Evolutionary conservation across 2,888 invertebrate species (phyloP), one percentile per base, ranked within the genome.

Genomic region (Rhogogaster chlorosoma): DNA sequence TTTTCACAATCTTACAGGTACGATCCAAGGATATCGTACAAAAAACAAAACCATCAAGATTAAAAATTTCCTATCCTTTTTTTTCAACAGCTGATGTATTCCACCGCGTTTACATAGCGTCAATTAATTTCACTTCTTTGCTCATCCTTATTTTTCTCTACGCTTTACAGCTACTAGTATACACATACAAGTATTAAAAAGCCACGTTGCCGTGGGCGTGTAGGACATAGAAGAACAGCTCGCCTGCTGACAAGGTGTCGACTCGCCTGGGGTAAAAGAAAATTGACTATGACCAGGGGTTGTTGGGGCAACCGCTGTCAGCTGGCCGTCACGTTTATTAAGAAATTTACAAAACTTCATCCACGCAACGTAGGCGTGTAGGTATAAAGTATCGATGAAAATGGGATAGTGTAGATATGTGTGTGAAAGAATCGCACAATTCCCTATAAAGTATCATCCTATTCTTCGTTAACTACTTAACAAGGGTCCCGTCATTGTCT

Each of bases 211-310:
- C 36, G 32, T 70, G 10, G 26, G 61, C 26, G 61, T 26, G 2
- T 70, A 29, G 32, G 67, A 7, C 6, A 26, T 29, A 32, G 6
- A 18, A 26, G 29, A 67, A 4, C 67, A 67, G 26, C 29, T 67
- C 32, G 67, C 67, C 67, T 15, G 49, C 77, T 29, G 77, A 77
- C 77, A 53, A 77, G 77, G 77, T 77, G 77, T 77, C 77, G 77
- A 77, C 49, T 77, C 15, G 77, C n/a, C 77, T 53, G n/a, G 61
- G 80, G 80, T 80, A 36, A 61, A 57, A n/a, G 26, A 29, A 49
- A 77, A 77, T 53, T 29, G 49, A 53, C 53, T 57, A 36, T n/a
- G n/a, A 22, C 36, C 18, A 15, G 5, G 80, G 61, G 57, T 36
- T 38, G 80, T 61, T 57, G 61, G 9, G 80, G 57, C 42, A 61